Evolutionary conservation across 1,140 invertebrate genomes (phyloP).

Genomic region (Wiebesia pumilae): DNA sequence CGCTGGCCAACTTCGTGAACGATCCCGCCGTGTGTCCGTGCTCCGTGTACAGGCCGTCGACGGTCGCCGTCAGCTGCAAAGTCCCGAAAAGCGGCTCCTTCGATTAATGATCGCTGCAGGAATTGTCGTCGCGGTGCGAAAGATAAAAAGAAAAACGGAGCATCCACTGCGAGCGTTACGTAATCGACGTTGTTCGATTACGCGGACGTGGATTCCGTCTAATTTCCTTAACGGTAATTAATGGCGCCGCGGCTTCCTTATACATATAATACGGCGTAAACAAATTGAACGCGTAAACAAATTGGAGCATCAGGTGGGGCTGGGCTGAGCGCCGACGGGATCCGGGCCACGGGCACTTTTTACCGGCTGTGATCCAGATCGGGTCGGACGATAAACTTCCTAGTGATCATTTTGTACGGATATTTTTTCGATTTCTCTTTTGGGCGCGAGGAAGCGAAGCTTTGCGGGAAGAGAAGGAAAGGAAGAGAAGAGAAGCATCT

Average conservation of each 20-base stretch:
- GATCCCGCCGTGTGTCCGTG: constrained; percentile 93
- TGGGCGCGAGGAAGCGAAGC: background rate
- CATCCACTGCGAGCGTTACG: no score
- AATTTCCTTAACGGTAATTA: background rate
- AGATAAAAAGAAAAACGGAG: background rate
- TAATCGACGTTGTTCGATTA: background rate
- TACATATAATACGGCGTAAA: background rate
- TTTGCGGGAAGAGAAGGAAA: no score
- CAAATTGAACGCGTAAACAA: background rate
- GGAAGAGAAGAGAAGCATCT: background rate
- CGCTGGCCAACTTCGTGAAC: constrained; percentile 92
- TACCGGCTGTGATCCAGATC: background rate
- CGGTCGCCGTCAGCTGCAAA: constrained; percentile 90
- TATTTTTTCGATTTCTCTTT: constrained; percentile 27
- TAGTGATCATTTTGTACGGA: background rate
- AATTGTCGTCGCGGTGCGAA: no score
- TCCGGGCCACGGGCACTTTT: background rate
- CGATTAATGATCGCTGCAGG: background rate
- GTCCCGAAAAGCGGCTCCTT: background rate
- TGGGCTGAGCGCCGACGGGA: background rate
- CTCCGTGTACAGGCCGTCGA: constrained; percentile 93
- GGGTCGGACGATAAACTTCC: background rate
- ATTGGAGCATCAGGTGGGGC: background rate
- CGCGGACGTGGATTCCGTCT: background rate
- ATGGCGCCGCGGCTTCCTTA: background rate